Evolutionary conservation across 2,888 invertebrate species (phyloP), one percentile per base, ranked within the genome.

Genomic region (Himalopsyche tibetana): DNA sequence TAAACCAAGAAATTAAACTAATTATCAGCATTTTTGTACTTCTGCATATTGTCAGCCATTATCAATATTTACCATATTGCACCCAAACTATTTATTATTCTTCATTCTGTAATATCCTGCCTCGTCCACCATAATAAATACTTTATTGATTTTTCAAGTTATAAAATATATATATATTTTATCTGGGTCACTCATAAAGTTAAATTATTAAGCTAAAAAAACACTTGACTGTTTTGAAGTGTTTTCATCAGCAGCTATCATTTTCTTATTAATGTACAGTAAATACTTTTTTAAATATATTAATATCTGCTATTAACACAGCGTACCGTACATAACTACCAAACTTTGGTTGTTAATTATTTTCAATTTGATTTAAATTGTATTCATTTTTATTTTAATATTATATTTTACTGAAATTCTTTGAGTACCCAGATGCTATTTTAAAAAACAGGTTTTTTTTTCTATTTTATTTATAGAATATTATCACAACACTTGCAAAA

Each of bases 401-500:
- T 51, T 51, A 15, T 51, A 51, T 51, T 8, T 15, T 5, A 51
- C 15, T 51, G 5, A 51, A 51, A 15, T 80, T 80, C 19, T 38
- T 80, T 82, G 38, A 55, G 51, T 11, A n/a, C 82, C 38, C 55
- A 55, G 51, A 55, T 19, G 19, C 11, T 9, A 82, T 45, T 9
- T 55, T 36, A 84, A 74, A 36, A 69, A 81, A 69, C 0, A 0
- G 2, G 79, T 82, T 63, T 87, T 82, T 84, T 82, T 80, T 38
- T 82, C 40, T 12, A 74, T 42, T 80, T 55, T 63, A 83, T 83
- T 79, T 83, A 42, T 84, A 82, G 74, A 80, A 83, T 84, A 85
- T 87, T 83, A 85, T 82, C 80, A 85, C 82, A 85, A 83, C 83
- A 84, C 79, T 88, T 87, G 87, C 87, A 88, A 87, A 86, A 83